Evolutionary conservation across 2,113 vertebrate genomes (phyloP), one percentile per base, ranked within the genome.

Genomic region (Anser brachyrhynchus): DNA sequence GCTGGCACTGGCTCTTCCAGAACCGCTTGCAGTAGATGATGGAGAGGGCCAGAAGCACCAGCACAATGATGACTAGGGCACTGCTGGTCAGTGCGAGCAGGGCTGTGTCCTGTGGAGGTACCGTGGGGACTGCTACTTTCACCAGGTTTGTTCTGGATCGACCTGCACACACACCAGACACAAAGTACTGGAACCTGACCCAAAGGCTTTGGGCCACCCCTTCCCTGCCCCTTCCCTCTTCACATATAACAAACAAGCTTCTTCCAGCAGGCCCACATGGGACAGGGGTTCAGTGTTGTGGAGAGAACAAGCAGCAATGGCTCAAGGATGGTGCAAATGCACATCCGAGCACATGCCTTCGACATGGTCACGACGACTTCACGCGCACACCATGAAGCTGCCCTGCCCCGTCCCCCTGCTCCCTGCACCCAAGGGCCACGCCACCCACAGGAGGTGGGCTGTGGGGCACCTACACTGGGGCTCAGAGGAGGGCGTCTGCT

Each of bases 1-100:
- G 92, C 61, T 97, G 98, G 87, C 97, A 97, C 70, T 98, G 96
- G 92, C 95, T 98, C 79, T 97, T 98, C 95, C 98, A 98, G 85
- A 98, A 97, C 5, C 96, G 96, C 77, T 98, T 98, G 96, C 97
- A 98, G 96, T 98, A 98, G 70, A 98, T 95, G 81, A 98, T 96
- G 52, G 98, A 95, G 73, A 98, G 96, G 3, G 97, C 95, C 87
- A 98, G 93, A 46, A 98, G 95, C 39, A 98, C 91, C 65, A 98
- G 61, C 10, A 97, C 84, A 2, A 98, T 95, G 89, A 98, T 89
- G 82, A 98, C 93, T 31, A 98, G 77, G 28, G 98, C 96, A 19
- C 98, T 97, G 96, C 97, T 98, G 83, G 98, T 95, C 46, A 98
- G 94, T 15, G 94, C 97, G 13, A 98, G 95, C 29, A 98, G 93